Base-by-base conservation (phyloP, 2,797 vertebrate species). In the Lates japonicus region DNA sequence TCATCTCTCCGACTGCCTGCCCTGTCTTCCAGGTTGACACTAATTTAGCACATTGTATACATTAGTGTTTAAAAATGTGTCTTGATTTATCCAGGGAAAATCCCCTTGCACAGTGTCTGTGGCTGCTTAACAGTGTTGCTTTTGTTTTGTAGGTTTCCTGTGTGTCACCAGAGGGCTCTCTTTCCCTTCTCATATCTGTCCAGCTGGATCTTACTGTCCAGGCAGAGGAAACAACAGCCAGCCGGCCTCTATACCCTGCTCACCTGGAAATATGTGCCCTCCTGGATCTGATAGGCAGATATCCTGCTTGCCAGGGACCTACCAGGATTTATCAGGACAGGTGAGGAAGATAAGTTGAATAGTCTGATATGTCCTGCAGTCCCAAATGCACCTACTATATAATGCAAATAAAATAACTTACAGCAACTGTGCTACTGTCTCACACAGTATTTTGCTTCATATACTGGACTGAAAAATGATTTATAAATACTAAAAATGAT, bases 181-280 rank as follows among this genome's bases (percentile, higher is more conserved):
- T 83, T 88, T 89, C 46, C 90, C 95, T 90, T 93, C 92, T 79
- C 93, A 95, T 41, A 41, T 90, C 69, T 98, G 97, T 80, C 93
- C 93, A 1, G 92, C 94, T 37, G 97, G 98, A 1, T 96, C 90
- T 63, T 97, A 96, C 84, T 98, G 98, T 78, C 95, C 93, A 67
- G 90, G 94, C 11, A 92, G 87, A 17, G 94, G 92, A 63, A 95
- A 89, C 70, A 55, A 94, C 93, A 96, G 95, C 94, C 92, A 78
- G 81, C 80, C 62, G 7, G 10, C 54, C 44, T 44, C 68, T 16
- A 17, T 88, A 65, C 59, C 89, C 25, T 99, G 98, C 79, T 95
- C 96, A 46, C 74, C 90, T 79, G 97, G 97, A 55, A 90, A 96
- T 83, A 95, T 91, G 59, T 99, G 98, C 55, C 97, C 97, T 17